phyloP scores from a whole-genome alignment of 2,888 invertebrate genomes.

The Drosophila monieri region DNA sequence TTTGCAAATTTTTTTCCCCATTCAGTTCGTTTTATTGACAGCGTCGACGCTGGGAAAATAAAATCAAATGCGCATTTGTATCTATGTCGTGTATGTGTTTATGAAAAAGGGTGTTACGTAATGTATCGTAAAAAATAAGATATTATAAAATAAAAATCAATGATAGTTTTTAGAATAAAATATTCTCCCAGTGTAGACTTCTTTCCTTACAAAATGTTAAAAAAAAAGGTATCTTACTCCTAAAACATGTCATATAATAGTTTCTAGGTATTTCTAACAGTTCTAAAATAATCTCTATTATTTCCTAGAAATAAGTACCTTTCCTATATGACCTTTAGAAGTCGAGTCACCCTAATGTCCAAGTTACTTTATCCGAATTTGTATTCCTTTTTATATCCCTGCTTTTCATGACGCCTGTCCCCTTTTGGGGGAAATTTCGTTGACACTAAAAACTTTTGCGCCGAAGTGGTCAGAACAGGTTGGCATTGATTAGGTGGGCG shows the following conservation, averaged over 20 bases:
- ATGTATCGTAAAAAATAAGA: not conserved
- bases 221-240: not conserved
- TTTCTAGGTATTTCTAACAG: too few relatives aligned
- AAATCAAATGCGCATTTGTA: constrained; percentile 65
- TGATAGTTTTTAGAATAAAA: not conserved
- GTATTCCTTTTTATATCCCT: constrained; percentile 19
- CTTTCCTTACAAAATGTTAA: too few relatives aligned
- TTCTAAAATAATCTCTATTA: not conserved
- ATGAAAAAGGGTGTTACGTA: constrained; percentile 8
- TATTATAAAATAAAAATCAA: not conserved
- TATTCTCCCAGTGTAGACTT: not conserved
- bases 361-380: constrained; percentile 10
- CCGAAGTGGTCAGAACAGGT: constrained; percentile 50
- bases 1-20: constrained; percentile 56
- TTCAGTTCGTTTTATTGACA: constrained; percentile 55
- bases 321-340: not conserved
- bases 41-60: constrained; percentile 60
- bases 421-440: constrained; percentile 24
- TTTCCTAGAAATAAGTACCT: not conserved
- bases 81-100: constrained; percentile 15
- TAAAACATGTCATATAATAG: too few relatives aligned
- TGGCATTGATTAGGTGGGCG: constrained; percentile 51
- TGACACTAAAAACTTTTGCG: constrained; percentile 47
- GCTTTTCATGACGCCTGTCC: constrained; percentile 18
- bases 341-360: not conserved